A percentile compares a stretch with the other conserved stretches of the same genome.
Conservation (phyloP, 2,888 invertebrate genomes). For the Melinopterus prodromus region DNA sequence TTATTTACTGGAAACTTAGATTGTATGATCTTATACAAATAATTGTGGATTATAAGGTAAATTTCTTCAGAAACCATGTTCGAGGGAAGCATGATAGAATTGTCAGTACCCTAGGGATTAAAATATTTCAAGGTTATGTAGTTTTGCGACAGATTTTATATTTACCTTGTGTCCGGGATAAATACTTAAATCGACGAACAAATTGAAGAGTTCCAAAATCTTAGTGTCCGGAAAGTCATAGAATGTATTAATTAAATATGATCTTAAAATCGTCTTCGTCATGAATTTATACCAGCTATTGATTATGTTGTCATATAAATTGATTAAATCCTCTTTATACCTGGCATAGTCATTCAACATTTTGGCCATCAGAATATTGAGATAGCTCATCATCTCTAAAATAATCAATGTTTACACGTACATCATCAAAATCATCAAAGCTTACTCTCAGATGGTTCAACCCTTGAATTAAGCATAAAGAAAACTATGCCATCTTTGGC, state of each 20-base stretch:
- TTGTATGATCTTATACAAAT: constrained; percentile 37
- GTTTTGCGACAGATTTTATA: not conserved
- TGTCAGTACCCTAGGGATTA: constrained; percentile 40
- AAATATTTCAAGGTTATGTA: not conserved
- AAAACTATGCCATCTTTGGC: constrained; percentile 29
- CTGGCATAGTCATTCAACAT: constrained; percentile 27
- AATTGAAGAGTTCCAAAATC: constrained; percentile 30
- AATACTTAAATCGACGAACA: constrained; percentile 27
- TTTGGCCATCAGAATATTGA: constrained; percentile 29
- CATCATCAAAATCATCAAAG: too few species aligned
- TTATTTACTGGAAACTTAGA: constrained; percentile 33
- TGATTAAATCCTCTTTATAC: constrained; percentile 21
- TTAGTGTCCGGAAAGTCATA: constrained; percentile 29
- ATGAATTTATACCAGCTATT: constrained; percentile 35
- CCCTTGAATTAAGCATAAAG: constrained; percentile 15
- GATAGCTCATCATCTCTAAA: constrained; percentile 30
- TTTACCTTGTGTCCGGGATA: constrained; percentile 30
- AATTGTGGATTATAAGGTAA: constrained; percentile 36
- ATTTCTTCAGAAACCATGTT: constrained; percentile 40
- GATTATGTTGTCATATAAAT: constrained; percentile 30
- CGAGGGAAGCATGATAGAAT: constrained; percentile 35
- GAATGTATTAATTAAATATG: constrained; percentile 19
- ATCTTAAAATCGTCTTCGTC: constrained; percentile 28
- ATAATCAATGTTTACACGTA: not conserved
- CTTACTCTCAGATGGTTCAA: not conserved